These are phyloP conservation scores for Pandemis corylana DNA, from an alignment of 2,888 invertebrate genomes.

Conservation along the genomic window DNA sequence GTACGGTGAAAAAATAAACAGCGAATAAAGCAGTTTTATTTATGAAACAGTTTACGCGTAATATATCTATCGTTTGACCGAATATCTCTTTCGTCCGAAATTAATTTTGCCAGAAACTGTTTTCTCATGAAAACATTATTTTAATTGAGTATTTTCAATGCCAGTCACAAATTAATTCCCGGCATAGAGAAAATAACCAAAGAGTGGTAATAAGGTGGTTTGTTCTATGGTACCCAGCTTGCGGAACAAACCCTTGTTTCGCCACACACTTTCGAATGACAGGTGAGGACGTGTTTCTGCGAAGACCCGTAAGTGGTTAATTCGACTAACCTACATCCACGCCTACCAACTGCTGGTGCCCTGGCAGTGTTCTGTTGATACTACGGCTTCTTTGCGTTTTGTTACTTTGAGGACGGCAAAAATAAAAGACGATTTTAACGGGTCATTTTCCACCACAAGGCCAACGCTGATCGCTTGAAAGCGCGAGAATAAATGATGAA, in stretches of 20 bases:
- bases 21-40: conserved; percentile 1
- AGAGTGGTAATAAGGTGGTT: too few species aligned
- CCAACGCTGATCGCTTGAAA: too few species aligned
- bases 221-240: not conserved
- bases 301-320: conserved; percentile 22
- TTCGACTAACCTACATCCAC: conserved; percentile 14
- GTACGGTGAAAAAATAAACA: conserved; percentile 9
- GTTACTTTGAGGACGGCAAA: not conserved
- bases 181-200: too few species aligned
- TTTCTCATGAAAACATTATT: not conserved
- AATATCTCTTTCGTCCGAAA: not conserved
- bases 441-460: too few species aligned
- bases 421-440: not conserved
- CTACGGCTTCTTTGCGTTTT: conserved; percentile 6
- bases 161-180: too few species aligned
- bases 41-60: not conserved
- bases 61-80: not conserved
- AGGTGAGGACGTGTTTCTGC: conserved; percentile 16
- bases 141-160: not conserved
- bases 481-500: too few species aligned
- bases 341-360: conserved; percentile 9
- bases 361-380: not conserved
- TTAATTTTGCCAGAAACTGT: not conserved
- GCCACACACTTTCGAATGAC: conserved; percentile 17
- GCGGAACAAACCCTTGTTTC: not conserved